phyloP scores from a whole-genome alignment of 2,113 vertebrate genomes.

The Sphyrna mokarran region DNA sequence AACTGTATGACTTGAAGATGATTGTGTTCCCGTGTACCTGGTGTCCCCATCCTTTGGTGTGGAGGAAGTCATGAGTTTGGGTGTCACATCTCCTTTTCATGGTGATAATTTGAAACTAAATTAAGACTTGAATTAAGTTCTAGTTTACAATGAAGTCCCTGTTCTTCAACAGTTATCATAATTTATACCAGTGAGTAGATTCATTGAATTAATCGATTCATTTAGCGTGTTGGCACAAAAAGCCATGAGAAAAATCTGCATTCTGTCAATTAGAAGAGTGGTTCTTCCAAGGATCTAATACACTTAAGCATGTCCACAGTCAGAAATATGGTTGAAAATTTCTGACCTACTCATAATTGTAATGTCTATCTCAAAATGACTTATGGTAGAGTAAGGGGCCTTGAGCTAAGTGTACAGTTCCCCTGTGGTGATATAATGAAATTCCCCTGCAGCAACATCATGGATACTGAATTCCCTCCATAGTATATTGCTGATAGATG shows the following conservation, averaged over 20 bases:
- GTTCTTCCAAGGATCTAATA: not conserved
- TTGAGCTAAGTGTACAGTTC: not conserved
- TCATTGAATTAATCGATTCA: not conserved
- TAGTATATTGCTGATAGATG: not conserved
- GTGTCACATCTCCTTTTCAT: not conserved
- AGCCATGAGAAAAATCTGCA: not conserved
- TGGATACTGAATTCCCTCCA: not conserved
- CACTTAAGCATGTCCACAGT: not conserved
- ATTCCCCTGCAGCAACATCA: not conserved
- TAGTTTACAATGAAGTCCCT: not conserved
- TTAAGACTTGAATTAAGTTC: not conserved
- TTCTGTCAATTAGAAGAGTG: not conserved
- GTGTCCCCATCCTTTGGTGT: not conserved
- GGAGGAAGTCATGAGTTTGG: not conserved
- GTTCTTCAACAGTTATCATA: not conserved
- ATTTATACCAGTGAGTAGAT: not conserved
- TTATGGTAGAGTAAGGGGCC: not conserved
- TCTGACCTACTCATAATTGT: not conserved
- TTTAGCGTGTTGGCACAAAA: not conserved
- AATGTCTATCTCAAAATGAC: not conserved
- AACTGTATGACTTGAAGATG: not conserved
- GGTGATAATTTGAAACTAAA: not conserved
- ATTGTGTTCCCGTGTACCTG: not conserved
- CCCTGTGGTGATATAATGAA: not conserved
- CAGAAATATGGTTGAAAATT: not conserved